phyloP scores from a whole-genome alignment of 2,888 invertebrate species.

The Colletes collaris region DNA sequence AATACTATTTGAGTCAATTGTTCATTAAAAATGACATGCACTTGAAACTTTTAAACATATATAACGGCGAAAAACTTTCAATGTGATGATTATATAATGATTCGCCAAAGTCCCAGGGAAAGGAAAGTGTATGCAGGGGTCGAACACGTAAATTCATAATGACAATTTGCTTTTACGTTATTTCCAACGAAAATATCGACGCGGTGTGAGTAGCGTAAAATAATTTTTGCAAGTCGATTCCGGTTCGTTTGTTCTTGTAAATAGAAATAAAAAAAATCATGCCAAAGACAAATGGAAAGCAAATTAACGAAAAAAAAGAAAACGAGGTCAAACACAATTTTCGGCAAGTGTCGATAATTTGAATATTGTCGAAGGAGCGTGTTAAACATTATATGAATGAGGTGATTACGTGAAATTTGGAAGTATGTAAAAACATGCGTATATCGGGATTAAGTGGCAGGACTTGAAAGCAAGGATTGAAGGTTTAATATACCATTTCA shows the following conservation, averaged over 20 bases:
- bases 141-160: constrained; percentile 47
- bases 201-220: constrained; percentile 2
- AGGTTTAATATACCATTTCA: constrained; percentile 74
- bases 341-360: constrained; percentile 24
- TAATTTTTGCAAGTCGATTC: constrained; percentile 8
- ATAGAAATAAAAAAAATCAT: constrained; percentile 32
- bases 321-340: constrained; percentile 27
- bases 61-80: constrained; percentile 27
- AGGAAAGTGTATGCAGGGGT: constrained; percentile 49
- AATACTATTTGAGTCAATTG: constrained; percentile 24
- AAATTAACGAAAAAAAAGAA: constrained; percentile 19
- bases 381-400: constrained; percentile 50
- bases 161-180: constrained; percentile 21
- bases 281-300: constrained; percentile 21
- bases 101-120: constrained; percentile 51
- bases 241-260: not conserved
- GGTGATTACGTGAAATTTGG: constrained; percentile 53
- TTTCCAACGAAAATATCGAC: constrained; percentile 1
- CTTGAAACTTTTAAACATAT: constrained; percentile 27
- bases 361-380: constrained; percentile 24
- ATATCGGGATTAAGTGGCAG: constrained; percentile 63
- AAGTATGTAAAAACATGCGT: constrained; percentile 67
- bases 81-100: constrained; percentile 33
- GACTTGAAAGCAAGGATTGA: constrained; percentile 73
- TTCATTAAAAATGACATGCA: constrained; percentile 57